Evolutionary conservation across 2,113 vertebrate species (phyloP).

Genomic region (Martes martes): DNA sequence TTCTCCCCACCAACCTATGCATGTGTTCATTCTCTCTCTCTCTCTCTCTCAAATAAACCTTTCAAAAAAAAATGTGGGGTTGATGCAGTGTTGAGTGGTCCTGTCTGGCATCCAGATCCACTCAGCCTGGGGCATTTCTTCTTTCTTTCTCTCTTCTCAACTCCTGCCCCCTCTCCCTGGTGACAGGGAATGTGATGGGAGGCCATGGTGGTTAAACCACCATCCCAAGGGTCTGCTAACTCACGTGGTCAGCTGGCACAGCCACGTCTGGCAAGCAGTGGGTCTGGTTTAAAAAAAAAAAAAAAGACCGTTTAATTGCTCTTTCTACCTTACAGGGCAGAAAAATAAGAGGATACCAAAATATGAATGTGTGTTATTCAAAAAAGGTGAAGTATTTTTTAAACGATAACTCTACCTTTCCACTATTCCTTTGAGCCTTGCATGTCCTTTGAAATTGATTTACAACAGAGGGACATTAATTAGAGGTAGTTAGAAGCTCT

Average conservation of each 20-base stretch:
- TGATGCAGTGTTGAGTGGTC: too few species aligned
- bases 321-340: not conserved
- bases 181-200: not conserved
- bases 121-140: not conserved
- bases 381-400: not conserved
- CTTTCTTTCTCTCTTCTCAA: not conserved
- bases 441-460: not conserved
- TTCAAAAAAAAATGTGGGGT: not conserved
- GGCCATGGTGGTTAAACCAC: not conserved
- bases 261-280: not conserved
- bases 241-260: accelerated
- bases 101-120: accelerated
- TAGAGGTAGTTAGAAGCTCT: not conserved
- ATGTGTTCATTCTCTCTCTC: not conserved
- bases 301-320: not conserved
- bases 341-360: not conserved
- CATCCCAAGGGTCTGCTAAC: not conserved
- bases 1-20: not conserved
- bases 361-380: not conserved
- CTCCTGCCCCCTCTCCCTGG: not conserved
- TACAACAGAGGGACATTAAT: not conserved
- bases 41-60: not conserved
- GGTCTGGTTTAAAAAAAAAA: not conserved
- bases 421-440: not conserved
- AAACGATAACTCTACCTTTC: not conserved